Percentiles rank a stretch among this genome's conserved stretches.
These are phyloP conservation scores for Zygogramma bicolorata DNA, from an alignment of 2,888 invertebrate species.

Conservation along the genomic window DNA sequence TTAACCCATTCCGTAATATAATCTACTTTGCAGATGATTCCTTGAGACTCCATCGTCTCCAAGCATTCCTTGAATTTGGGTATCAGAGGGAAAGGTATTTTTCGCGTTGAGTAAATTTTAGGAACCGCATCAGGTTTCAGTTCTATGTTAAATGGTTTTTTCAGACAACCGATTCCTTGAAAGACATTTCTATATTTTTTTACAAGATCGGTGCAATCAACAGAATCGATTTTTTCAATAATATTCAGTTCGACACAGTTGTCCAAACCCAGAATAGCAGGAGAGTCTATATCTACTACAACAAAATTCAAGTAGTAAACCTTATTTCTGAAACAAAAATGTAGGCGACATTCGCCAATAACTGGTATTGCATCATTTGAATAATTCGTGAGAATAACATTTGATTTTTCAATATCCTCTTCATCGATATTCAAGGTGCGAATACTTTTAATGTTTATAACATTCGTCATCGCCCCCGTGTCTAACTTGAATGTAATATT, in stretches of 20 bases:
- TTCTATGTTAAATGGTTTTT: neutral
- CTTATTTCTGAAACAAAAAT: slow-evolving; percentile 18
- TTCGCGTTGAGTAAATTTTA: slow-evolving; percentile 4
- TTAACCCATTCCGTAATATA: slow-evolving; percentile 44
- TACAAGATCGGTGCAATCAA: neutral
- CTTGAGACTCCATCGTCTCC: neutral
- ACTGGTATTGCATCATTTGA: neutral
- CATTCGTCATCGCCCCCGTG: neutral
- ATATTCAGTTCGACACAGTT: slow-evolving; percentile 18
- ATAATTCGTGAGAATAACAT: neutral
- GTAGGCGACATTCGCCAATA: neutral
- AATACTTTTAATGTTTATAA: neutral
- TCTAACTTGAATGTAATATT: too few relatives aligned
- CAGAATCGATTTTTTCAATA: slow-evolving; percentile 13
- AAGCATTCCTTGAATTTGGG: slow-evolving; percentile 12
- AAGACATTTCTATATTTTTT: slow-evolving; percentile 1
- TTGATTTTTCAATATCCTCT: neutral
- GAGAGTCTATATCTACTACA: slow-evolving; percentile 8
- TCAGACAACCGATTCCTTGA: neutral
- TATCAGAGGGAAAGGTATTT: slow-evolving; percentile 13
- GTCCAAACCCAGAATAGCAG: slow-evolving; percentile 18
- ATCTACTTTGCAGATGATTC: too few relatives aligned
- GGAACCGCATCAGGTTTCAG: neutral
- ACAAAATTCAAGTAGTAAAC: slow-evolving; percentile 9
- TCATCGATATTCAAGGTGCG: neutral